Base-by-base conservation (phyloP, 2,888 invertebrate species). In the Drosophila borealis region DNA sequence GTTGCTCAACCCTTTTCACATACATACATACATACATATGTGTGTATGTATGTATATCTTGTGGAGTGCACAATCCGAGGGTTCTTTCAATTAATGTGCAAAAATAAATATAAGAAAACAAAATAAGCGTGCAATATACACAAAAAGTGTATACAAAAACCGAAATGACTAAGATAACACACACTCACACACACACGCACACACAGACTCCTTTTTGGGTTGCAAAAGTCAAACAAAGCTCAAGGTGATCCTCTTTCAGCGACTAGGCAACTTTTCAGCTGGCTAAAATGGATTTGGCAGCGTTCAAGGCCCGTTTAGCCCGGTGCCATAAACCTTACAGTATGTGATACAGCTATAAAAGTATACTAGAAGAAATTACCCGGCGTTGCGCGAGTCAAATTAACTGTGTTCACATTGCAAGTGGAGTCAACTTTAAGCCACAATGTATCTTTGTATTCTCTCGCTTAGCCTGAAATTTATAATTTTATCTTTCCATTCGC, bases 201-300 rank as follows among this genome's bases (percentile, higher is more conserved):
- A 46, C 36, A 49, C 37, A 45, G 36, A 63, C 39, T 49, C 46
- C 45, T 64, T 74, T 73, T 70, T 74, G 62, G 54, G 76, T 78
- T 75, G 67, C 77, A 74, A 78, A 70, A 77, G 67, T 79, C 79
- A 79, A 74, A 74, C 62, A 76, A 62, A 76, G 37, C 80, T 72
- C 78, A 78, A 78, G 78, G 78, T 78, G 78, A 78, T 59, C 78
- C 64, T 75, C 70, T 80, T 70, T 44, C 6, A 56, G 60, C 59
- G 67, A 55, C 61, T 65, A 62, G 60, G 62, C 67, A 77, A 39
- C 61, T 68, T 59, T 62, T 68, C 29, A 49, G 33, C 54, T 66
- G 37, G 54, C 57, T 54, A 53, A 69, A 69, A 61, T 61, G 62
- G 54, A 69, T 67, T 44, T 36, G 57, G 36, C 25, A 11, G 13